A percentile compares a stretch with the other conserved stretches of the same genome.
phyloP scores from a whole-genome alignment of 2,888 invertebrate genomes.

The Onthophagus sagittarius region DNA sequence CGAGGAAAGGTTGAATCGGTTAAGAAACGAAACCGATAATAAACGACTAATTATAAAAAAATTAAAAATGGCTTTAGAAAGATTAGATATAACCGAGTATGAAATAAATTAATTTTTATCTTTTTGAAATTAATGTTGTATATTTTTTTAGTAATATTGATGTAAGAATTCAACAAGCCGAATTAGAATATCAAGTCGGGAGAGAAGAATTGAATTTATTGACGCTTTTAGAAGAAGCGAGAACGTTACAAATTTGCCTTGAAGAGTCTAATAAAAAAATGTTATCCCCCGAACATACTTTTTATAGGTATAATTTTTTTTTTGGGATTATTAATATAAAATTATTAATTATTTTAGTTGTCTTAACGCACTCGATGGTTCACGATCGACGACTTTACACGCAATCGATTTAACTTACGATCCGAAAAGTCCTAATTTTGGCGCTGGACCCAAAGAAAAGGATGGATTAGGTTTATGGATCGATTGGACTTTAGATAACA shows the following conservation, averaged over 20 bases:
- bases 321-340: background rate
- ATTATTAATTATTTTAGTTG: slow-evolving; percentile 38
- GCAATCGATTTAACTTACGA: slow-evolving; percentile 68
- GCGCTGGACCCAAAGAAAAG: slow-evolving; percentile 65
- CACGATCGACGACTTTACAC: slow-evolving; percentile 51
- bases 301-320: slow-evolving; percentile 43
- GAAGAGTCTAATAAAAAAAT: slow-evolving; percentile 57
- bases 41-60: slow-evolving; percentile 77
- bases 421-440: slow-evolving; percentile 68
- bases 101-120: slow-evolving; percentile 35
- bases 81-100: slow-evolving; percentile 85
- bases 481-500: slow-evolving; percentile 79
- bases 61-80: slow-evolving; percentile 72
- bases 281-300: slow-evolving; percentile 43
- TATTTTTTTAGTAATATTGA: slow-evolving; percentile 70
- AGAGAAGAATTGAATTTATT: slow-evolving; percentile 83
- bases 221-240: slow-evolving; percentile 78
- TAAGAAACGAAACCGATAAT: slow-evolving; percentile 69
- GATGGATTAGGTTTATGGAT: slow-evolving; percentile 62
- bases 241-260: slow-evolving; percentile 72
- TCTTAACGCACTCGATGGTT: slow-evolving; percentile 42
- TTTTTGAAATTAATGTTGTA: slow-evolving; percentile 26
- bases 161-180: slow-evolving; percentile 84
- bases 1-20: slow-evolving; percentile 58
- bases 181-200: slow-evolving; percentile 83